These are phyloP conservation scores for Neoseiulus cucumeris DNA, from an alignment of 1,140 invertebrate genomes.

Conservation along the genomic window DNA sequence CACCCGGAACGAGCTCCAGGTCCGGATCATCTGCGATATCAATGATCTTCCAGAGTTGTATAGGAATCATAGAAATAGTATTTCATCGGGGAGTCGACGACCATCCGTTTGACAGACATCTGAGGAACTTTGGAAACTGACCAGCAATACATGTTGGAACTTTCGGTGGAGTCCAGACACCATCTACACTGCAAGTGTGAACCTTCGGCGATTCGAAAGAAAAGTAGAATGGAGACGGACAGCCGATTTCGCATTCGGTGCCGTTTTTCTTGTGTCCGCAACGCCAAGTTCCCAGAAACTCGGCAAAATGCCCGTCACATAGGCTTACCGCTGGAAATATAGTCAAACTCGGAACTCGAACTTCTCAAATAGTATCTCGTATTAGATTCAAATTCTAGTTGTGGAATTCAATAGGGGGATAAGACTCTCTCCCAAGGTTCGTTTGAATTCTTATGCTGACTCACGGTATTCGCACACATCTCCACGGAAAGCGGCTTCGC, in stretches of 20 bases:
- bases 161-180: constrained; percentile 39
- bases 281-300: background rate
- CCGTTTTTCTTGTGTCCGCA: constrained; percentile 14
- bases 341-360: too few relatives aligned
- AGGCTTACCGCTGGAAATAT: constrained; percentile 15
- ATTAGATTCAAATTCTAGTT: background rate
- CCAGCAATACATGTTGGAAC: constrained; percentile 50
- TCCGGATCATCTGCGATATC: background rate
- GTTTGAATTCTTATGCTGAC: too few relatives aligned
- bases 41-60: too few relatives aligned
- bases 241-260: constrained; percentile 12
- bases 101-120: too few relatives aligned
- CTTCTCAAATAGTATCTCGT: too few relatives aligned
- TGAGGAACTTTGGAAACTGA: constrained; percentile 32
- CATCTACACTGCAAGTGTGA: constrained; percentile 15
- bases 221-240: constrained; percentile 14
- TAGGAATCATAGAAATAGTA: too few relatives aligned
- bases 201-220: constrained; percentile 9
- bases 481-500: constrained; percentile 46
- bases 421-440: background rate
- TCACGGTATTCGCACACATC: constrained; percentile 40
- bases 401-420: background rate
- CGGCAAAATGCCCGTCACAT: constrained; percentile 13
- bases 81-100: too few relatives aligned
- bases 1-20: background rate